Evolutionary conservation across 2,113 vertebrate species (phyloP).

Genomic region (Psilopsiagon aurifrons): DNA sequence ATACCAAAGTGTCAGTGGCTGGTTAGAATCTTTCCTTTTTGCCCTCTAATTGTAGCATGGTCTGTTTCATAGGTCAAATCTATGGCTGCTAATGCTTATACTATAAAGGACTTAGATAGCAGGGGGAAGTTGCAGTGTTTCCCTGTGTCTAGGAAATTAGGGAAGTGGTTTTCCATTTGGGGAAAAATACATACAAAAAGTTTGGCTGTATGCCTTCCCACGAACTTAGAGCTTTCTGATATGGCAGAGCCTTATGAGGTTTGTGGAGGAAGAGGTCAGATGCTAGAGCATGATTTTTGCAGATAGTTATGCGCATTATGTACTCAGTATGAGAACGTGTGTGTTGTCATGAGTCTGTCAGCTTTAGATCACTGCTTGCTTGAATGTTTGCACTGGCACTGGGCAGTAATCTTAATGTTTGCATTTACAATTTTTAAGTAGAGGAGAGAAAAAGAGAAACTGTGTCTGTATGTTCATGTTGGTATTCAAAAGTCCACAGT

Average conservation of each 20-base stretch:
- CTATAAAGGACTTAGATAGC: not conserved
- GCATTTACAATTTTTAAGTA: not conserved
- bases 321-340: not conserved
- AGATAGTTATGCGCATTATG: accelerated
- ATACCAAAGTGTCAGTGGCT: not conserved
- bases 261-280: not conserved
- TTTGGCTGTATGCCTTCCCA: not conserved
- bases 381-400: not conserved
- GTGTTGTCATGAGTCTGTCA: not conserved
- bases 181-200: not conserved
- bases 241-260: not conserved
- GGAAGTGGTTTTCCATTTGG: not conserved
- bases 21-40: constrained; percentile 17
- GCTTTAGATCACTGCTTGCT: not conserved
- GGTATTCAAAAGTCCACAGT: not conserved
- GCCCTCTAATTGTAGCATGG: not conserved
- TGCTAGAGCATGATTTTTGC: not conserved
- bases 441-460: not conserved
- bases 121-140: not conserved
- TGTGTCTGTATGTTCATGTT: constrained; percentile 7
- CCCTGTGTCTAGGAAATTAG: not conserved
- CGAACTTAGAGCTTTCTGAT: not conserved
- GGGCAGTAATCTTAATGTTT: not conserved
- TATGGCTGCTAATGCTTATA: not conserved
- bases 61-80: not conserved